phyloP scores from a whole-genome alignment of 2,113 vertebrate species.

The Narcine bancroftii region DNA sequence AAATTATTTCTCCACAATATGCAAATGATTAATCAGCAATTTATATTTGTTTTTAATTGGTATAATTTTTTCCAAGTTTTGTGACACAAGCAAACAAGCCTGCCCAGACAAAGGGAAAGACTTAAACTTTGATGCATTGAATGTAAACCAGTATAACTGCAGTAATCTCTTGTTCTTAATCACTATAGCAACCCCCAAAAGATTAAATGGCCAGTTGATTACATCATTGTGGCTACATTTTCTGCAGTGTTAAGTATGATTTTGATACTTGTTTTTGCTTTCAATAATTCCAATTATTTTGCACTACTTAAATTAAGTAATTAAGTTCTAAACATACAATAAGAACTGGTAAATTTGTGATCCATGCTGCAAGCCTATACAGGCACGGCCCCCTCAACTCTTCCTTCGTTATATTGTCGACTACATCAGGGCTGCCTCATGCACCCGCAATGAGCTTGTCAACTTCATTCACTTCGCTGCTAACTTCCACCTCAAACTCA shows the following conservation, averaged over 20 bases:
- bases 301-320: not conserved
- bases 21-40: not conserved
- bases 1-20: not conserved
- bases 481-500: no score
- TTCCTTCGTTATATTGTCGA: no score
- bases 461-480: no score
- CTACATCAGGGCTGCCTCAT: no score
- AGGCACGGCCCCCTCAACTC: no score
- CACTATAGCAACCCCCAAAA: constrained; percentile 11
- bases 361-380: not conserved
- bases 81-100: not conserved
- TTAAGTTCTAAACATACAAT: not conserved
- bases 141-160: constrained; percentile 16
- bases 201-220: not conserved
- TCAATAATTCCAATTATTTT: not conserved
- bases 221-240: not conserved
- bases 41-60: not conserved
- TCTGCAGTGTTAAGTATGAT: not conserved
- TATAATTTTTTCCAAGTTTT: not conserved
- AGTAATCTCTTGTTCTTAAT: constrained; percentile 28
- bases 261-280: not conserved
- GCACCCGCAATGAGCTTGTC: no score
- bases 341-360: not conserved
- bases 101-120: not conserved
- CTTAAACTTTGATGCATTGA: not conserved